Evolutionary conservation across 2,797 vertebrate species (phyloP), one percentile per base, ranked within the genome.

Genomic region (Sardinella longiceps): DNA sequence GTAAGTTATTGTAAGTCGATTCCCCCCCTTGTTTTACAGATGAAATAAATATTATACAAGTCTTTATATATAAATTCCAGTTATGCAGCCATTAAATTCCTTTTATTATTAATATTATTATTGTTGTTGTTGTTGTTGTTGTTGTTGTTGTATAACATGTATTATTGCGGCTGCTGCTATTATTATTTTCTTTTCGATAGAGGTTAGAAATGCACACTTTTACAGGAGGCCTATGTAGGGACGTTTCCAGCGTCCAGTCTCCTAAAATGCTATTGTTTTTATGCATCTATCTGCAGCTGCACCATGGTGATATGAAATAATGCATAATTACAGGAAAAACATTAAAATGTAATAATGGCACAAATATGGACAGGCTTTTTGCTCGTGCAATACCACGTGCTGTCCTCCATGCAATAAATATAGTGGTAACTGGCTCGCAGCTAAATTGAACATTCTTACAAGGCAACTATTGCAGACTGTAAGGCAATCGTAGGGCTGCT

Each of bases 391-490:
- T 43, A 37, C 70, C 70, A 43, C 70, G 37, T 37, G 70, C 70
- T 77, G 33, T 43, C 37, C 37, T 39, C 37, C 70, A 2, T 77
- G 70, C 70, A 77, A 77, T 77, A 33, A 77, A 43, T 39, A 39
- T 43, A 18, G 70, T 39, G 70, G 33, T 37, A 77, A 43, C 37
- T 37, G 20, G 70, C 70, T 77, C 6, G 70, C 20, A 39, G 33
- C 20, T 77, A 39, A 77, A 77, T 77, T 39, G 18, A 77, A 77
- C 70, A 77, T 43, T 77, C 70, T 77, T 94, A 95, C 93, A 95
- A 94, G 94, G 92, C 93, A 91, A 92, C 93, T 94, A 92, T 89
- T 89, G 92, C 90, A 91, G 94, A 91, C 94, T 94, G 94, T 93
- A 77, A 20, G 70, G 70, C 70, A 77, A 77, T 43, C 70, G 37